These are phyloP conservation scores for Nothoprocta perdicaria DNA, from an alignment of 2,113 vertebrate genomes.

Conservation along the genomic window DNA sequence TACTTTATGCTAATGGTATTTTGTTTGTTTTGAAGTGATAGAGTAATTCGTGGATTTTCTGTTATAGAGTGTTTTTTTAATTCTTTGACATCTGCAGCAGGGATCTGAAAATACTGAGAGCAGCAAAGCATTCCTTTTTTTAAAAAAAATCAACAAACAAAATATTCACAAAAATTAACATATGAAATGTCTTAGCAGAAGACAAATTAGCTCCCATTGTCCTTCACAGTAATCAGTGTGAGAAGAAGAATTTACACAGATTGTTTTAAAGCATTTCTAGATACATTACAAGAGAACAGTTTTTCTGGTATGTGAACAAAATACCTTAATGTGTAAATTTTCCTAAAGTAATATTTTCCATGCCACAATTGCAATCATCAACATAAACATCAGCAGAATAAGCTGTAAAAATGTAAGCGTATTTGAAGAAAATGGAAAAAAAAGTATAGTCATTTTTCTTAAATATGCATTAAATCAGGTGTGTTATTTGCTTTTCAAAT, in stretches of 20 bases:
- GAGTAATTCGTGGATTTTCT: background rate
- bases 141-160: background rate
- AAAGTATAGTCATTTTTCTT: background rate
- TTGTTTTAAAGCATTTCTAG: background rate
- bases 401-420: background rate
- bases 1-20: background rate
- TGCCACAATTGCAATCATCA: background rate
- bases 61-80: background rate
- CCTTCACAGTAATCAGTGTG: background rate
- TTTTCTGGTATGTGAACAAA: background rate
- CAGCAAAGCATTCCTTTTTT: background rate
- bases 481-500: slow-evolving; percentile 27
- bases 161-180: background rate
- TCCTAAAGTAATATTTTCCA: background rate
- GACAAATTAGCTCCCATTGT: background rate
- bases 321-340: background rate
- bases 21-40: background rate
- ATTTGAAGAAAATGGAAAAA: background rate
- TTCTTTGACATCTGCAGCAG: background rate
- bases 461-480: slow-evolving; percentile 20
- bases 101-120: background rate
- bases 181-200: background rate
- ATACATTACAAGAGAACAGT: background rate
- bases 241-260: background rate
- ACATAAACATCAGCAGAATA: background rate